phyloP scores from a whole-genome alignment of 2,113 vertebrate species.

The Ia io region DNA sequence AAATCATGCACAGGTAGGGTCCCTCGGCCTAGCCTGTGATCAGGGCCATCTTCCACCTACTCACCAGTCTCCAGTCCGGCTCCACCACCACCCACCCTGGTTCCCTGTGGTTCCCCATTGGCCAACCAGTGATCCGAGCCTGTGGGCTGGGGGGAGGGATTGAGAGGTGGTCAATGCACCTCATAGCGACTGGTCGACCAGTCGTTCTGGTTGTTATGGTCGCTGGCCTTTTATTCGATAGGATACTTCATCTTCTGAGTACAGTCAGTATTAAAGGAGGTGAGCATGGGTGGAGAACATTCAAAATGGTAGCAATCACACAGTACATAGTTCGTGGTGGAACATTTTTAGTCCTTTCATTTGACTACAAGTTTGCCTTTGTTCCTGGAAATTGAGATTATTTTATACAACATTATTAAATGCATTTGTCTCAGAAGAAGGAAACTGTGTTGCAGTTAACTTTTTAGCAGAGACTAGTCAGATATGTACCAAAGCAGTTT shows the following conservation, averaged over 20 bases:
- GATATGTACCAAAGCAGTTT: not conserved
- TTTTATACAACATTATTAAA: not conserved
- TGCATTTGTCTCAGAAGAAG: not conserved
- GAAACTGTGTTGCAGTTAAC: not conserved
- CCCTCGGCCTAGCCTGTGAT: no score
- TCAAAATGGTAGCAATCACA: not conserved
- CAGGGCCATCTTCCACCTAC: no score
- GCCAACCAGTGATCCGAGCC: no score
- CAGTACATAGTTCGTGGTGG: not conserved
- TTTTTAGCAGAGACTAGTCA: not conserved
- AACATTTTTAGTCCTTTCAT: not conserved
- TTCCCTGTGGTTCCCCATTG: no score
- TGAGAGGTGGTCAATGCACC: no score
- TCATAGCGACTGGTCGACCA: no score
- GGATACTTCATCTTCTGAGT: slow-evolving; percentile 10
- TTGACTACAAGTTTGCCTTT: not conserved
- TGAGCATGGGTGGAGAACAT: not conserved
- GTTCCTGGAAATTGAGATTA: not conserved
- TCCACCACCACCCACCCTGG: no score
- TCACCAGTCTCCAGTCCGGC: no score
- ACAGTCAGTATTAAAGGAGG: not conserved
- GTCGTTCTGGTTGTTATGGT: no score
- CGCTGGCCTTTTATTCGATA: no score
- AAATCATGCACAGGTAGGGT: no score
- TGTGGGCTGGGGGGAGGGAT: no score